phyloP scores from a whole-genome alignment of 2,113 vertebrate genomes.

The Procavia capensis region DNA sequence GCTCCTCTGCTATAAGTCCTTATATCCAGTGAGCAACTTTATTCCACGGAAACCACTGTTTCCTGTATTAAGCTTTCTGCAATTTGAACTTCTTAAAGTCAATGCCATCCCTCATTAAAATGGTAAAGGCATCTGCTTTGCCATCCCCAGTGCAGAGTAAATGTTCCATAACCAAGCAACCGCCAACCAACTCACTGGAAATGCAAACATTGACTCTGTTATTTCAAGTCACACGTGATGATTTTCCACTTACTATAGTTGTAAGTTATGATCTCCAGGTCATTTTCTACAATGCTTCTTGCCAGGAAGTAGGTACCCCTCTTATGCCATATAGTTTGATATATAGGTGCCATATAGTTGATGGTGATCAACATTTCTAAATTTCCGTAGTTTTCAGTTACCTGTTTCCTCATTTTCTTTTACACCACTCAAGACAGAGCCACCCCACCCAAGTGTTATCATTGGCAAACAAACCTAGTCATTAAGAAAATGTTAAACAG shows the following conservation, averaged over 20 bases:
- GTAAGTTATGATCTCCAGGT: not conserved
- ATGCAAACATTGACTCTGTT: not conserved
- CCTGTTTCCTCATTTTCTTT: not conserved
- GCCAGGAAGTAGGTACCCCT: not conserved
- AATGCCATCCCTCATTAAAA: constrained; percentile 8
- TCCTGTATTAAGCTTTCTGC: not conserved
- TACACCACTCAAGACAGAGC: not conserved
- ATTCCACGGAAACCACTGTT: constrained; percentile 9
- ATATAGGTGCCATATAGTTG: too few species aligned
- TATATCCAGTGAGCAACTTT: not conserved
- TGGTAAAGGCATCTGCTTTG: constrained; percentile 9
- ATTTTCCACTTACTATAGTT: constrained; percentile 46
- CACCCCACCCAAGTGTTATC: constrained; percentile 39
- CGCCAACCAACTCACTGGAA: not conserved
- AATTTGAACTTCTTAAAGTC: constrained; percentile 45
- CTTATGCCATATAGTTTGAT: not conserved
- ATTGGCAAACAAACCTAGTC: constrained; percentile 15
- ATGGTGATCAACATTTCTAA: not conserved
- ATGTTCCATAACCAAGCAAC: constrained; percentile 52
- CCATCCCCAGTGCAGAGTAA: not conserved
- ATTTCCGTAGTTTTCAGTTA: constrained; percentile 6
- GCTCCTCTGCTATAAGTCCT: not conserved
- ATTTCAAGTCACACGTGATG: constrained; percentile 29
- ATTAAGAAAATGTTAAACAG: constrained; percentile 54
- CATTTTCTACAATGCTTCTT: constrained; percentile 33